Conservation (phyloP, 2,113 vertebrate species). For the Tragelaphus buxtoni region DNA sequence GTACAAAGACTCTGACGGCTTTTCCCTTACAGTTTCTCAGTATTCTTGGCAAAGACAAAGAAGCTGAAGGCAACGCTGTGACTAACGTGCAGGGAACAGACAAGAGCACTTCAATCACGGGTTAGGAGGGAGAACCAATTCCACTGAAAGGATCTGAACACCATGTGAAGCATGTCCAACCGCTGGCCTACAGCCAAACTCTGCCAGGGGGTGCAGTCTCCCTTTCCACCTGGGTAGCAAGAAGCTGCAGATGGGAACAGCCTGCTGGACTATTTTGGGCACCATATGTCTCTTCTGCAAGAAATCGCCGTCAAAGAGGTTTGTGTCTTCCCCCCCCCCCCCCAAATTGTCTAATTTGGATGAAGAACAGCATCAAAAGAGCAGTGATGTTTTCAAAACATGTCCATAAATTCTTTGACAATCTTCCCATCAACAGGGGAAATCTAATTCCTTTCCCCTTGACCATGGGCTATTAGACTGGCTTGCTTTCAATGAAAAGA, state of each 20-base stretch:
- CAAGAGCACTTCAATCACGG: neutral
- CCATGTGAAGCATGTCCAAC: neutral
- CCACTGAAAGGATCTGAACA: neutral
- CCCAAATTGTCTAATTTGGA: neutral
- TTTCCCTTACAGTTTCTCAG: neutral
- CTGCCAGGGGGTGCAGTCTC: neutral
- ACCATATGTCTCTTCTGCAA: constrained; percentile 9
- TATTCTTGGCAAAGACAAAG: neutral
- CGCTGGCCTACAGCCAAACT: neutral
- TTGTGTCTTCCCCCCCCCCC: no score
- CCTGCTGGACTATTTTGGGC: neutral
- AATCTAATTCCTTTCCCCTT: neutral
- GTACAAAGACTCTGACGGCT: neutral
- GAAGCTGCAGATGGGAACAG: constrained; percentile 8
- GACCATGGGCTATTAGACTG: neutral
- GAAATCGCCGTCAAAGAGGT: constrained; percentile 16
- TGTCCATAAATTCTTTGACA: neutral
- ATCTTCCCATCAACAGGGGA: neutral
- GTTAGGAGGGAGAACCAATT: neutral
- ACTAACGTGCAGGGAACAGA: neutral
- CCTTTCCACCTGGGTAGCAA: constrained; percentile 15
- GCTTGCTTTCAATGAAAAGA: neutral
- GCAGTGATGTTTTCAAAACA: constrained; percentile 5
- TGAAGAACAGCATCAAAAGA: constrained; percentile 32
- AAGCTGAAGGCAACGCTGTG: neutral